Conservation (phyloP, 2,888 invertebrate genomes). For the Nasonia oneida region DNA sequence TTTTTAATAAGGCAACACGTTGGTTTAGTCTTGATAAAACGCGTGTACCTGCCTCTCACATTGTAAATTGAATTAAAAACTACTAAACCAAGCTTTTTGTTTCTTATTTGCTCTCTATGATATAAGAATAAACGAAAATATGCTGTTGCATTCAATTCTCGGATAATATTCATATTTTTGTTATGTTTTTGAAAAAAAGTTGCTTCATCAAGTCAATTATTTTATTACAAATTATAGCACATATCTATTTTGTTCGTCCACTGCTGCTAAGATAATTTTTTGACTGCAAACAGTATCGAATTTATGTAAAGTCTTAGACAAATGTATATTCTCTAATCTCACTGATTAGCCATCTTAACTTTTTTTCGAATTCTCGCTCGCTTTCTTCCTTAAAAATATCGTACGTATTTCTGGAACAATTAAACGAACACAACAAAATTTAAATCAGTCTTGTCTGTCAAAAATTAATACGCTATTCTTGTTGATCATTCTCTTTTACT, state of each 20-base stretch:
- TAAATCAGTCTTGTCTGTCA: constrained; percentile 70
- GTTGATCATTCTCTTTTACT: constrained; percentile 53
- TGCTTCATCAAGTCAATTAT: not conserved
- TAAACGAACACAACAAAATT: constrained; percentile 56
- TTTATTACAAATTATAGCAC: constrained; percentile 40
- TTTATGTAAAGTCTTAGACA: constrained; percentile 48
- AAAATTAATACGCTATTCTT: constrained; percentile 64
- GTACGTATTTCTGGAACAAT: constrained; percentile 46
- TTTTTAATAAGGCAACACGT: constrained; percentile 69
- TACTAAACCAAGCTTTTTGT: constrained; percentile 39
- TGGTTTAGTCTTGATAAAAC: constrained; percentile 66
- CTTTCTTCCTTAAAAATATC: constrained; percentile 49
- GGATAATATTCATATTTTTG: constrained; percentile 36
- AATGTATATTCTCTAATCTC: constrained; percentile 54
- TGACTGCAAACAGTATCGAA: constrained; percentile 43
- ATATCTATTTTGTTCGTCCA: constrained; percentile 23
- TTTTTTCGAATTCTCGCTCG: constrained; percentile 30
- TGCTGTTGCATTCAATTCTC: constrained; percentile 49
- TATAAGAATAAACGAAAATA: constrained; percentile 44
- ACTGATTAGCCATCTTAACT: constrained; percentile 45
- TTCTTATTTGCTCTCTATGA: constrained; percentile 59
- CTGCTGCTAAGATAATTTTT: constrained; percentile 36
- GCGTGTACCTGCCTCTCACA: constrained; percentile 54
- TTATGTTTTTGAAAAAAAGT: constrained; percentile 22
- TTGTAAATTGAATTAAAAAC: constrained; percentile 41